A percentile compares a stretch with the other conserved stretches of the same genome.
phyloP scores from a whole-genome alignment of 2,797 vertebrate species.

The Varecia variegata region DNA sequence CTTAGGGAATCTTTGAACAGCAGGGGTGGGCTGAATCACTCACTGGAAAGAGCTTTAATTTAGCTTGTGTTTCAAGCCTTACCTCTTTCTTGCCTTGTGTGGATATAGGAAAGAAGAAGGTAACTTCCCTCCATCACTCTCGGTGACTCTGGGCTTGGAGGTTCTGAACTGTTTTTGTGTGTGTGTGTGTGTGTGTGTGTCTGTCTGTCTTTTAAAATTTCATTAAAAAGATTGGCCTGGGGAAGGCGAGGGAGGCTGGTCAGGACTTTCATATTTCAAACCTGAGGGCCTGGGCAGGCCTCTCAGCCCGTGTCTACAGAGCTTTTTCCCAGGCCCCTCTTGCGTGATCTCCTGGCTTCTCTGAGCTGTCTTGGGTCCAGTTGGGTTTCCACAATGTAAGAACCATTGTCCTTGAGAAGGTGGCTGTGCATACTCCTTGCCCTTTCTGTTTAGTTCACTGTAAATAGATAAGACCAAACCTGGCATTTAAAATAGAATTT shows the following conservation, averaged over 20 bases:
- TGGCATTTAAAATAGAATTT: constrained; percentile 27
- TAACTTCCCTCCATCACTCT: not conserved
- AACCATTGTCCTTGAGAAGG: not conserved
- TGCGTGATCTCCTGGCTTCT: not conserved
- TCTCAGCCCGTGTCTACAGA: not conserved
- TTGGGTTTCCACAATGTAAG: not conserved
- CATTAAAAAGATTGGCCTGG: not conserved
- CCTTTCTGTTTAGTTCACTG: not conserved
- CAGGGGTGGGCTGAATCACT: not conserved
- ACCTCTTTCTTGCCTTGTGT: constrained; percentile 20
- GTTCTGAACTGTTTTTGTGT: not conserved
- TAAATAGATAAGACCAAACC: not conserved
- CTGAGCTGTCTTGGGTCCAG: not conserved
- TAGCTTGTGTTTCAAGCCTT: not conserved
- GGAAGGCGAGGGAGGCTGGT: not conserved
- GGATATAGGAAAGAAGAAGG: not conserved
- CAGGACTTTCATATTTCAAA: not conserved
- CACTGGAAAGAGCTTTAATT: not conserved
- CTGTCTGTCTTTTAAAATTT: not conserved
- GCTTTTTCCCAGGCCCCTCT: not conserved
- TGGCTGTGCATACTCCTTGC: not conserved
- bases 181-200: not conserved
- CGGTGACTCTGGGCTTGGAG: not conserved
- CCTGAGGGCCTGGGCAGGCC: not conserved
- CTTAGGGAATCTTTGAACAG: not conserved